A percentile compares a stretch with the other conserved stretches of the same genome.
Conservation (phyloP, 37 sponge, comb jelly and placozoan genomes). For the Aphrocallistes beatrix region DNA sequence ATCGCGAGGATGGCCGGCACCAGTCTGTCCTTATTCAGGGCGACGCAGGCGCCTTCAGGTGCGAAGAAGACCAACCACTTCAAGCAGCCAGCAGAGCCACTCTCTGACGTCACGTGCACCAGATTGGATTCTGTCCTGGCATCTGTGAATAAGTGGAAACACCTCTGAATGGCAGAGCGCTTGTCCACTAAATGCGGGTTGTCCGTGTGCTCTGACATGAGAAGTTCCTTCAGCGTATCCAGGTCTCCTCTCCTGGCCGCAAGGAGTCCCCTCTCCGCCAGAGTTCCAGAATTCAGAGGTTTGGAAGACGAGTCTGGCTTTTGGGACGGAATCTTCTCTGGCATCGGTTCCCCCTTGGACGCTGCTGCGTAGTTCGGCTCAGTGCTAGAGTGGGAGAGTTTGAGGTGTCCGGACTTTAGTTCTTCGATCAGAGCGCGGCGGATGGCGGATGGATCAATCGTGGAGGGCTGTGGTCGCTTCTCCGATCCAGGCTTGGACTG, state of each 20-base stretch:
- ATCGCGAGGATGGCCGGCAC: background rate
- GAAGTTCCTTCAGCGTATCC: background rate
- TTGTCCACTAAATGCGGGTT: background rate
- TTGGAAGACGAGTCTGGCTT: background rate
- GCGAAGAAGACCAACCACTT: slow-evolving; percentile 7
- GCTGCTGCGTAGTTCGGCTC: background rate
- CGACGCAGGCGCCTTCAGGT: background rate
- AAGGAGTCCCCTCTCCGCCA: background rate
- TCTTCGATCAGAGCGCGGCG: background rate
- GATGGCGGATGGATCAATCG: background rate
- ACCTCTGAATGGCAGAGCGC: background rate
- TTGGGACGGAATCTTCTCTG: background rate
- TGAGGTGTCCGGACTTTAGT: background rate
- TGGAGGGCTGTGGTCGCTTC: background rate
- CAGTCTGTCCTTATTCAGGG: slow-evolving; percentile 1
- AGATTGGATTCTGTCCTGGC: background rate
- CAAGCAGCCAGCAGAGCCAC: background rate
- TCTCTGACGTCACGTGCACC: background rate
- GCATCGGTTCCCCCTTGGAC: background rate
- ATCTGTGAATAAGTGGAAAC: background rate
- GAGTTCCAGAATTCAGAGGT: background rate
- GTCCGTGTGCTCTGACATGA: background rate
- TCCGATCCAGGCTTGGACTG: background rate
- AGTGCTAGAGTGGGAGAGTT: background rate
- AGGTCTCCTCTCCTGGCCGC: background rate